These are phyloP conservation scores for Drosophila tanythrix DNA, from an alignment of 2,888 invertebrate genomes.

Conservation along the genomic window DNA sequence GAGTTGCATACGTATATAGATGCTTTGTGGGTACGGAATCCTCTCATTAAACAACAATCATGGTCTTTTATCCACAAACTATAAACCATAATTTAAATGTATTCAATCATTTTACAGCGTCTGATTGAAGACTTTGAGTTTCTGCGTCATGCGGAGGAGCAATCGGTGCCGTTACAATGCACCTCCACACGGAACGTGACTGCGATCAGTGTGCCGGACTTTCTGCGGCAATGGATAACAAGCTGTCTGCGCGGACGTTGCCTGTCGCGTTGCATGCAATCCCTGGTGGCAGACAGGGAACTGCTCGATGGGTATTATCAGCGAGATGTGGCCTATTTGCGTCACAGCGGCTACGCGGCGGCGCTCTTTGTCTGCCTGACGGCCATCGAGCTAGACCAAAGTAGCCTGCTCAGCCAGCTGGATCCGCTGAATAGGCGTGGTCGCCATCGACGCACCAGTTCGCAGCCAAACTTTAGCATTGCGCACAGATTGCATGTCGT, in stretches of 20 bases:
- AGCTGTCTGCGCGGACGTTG: constrained; percentile 65
- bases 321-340: constrained; percentile 87
- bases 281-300: constrained; percentile 87
- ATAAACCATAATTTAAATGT: neutral
- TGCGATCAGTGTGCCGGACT: constrained; percentile 46
- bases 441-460: constrained; percentile 85
- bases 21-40: neutral
- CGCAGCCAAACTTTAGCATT: constrained; percentile 87
- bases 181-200: neutral
- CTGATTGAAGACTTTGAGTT: constrained; percentile 80
- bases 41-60: neutral
- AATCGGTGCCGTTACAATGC: constrained; percentile 31
- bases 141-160: constrained; percentile 63
- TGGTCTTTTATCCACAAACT: neutral
- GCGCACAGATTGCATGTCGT: constrained; percentile 62
- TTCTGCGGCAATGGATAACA: constrained; percentile 71
- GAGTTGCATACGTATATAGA: neutral
- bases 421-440: constrained; percentile 85
- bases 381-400: constrained; percentile 88
- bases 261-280: constrained; percentile 86
- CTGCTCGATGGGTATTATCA: constrained; percentile 87
- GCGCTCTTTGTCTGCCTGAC: constrained; percentile 88
- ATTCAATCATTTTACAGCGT: constrained; percentile 43
- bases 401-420: constrained; percentile 87
- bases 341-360: constrained; percentile 87